A percentile compares a stretch with the other conserved stretches of the same genome.
phyloP scores from a whole-genome alignment of 2,113 vertebrate genomes.

The Ctenodactylus gundi region DNA sequence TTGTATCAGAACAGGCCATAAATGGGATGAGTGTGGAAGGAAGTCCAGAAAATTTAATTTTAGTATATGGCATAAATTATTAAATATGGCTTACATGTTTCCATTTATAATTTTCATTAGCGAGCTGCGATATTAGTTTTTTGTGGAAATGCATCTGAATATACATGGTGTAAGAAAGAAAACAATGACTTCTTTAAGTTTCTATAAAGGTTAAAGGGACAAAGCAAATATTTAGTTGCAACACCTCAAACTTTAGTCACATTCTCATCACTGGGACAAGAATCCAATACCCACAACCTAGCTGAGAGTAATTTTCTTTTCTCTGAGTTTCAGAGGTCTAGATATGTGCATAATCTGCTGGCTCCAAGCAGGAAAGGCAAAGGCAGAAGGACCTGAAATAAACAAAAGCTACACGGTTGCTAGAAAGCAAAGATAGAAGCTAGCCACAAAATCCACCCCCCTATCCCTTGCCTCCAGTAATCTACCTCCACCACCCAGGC shows the following conservation, averaged over 20 bases:
- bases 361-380: background rate
- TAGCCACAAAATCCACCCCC: background rate
- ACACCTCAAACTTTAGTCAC: background rate
- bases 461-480: background rate
- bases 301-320: background rate
- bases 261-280: background rate
- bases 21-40: background rate
- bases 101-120: background rate
- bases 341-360: background rate
- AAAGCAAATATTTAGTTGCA: background rate
- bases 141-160: background rate
- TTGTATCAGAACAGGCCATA: background rate
- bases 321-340: background rate
- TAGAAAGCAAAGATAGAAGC: background rate
- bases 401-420: background rate
- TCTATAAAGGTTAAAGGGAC: background rate
- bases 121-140: background rate
- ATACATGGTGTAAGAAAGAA: background rate
- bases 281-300: background rate
- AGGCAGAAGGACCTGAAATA: background rate
- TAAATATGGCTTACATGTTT: fast-evolving
- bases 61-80: background rate
- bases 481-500: background rate
- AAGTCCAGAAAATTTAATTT: background rate
- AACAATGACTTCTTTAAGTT: background rate